These are phyloP conservation scores for Bedellia somnulentella DNA, from an alignment of 2,888 invertebrate species.

Conservation along the genomic window DNA sequence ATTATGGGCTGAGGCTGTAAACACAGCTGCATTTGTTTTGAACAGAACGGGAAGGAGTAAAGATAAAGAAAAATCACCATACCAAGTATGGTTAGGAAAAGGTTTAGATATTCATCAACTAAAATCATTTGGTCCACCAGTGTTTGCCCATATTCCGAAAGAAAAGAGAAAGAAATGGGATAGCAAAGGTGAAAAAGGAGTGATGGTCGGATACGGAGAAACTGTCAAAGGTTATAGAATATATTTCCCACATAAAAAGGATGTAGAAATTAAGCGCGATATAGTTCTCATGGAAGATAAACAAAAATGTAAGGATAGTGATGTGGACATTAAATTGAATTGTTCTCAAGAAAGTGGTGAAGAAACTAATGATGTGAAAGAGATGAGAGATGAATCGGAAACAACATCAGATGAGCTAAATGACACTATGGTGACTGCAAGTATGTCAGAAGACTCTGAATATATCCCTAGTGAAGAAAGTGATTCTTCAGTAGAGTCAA, in stretches of 20 bases:
- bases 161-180: slow-evolving; percentile 13
- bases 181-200: no score
- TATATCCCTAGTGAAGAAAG: no score
- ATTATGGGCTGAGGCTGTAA: background rate
- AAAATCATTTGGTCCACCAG: slow-evolving; percentile 5
- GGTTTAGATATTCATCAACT: slow-evolving; percentile 6
- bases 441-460: no score
- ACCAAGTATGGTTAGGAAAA: slow-evolving; percentile 7
- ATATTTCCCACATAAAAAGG: no score
- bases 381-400: no score
- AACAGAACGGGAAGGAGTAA: slow-evolving; percentile 9
- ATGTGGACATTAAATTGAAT: no score
- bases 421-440: background rate
- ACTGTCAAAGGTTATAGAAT: slow-evolving; percentile 8
- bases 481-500: background rate
- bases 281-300: no score
- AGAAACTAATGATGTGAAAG: no score
- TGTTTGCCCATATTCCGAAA: slow-evolving; percentile 8
- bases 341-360: no score
- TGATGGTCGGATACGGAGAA: slow-evolving; percentile 13
- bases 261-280: no score
- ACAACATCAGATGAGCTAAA: slow-evolving; percentile 1
- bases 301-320: no score
- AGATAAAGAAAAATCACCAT: slow-evolving; percentile 7
- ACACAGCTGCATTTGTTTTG: slow-evolving; percentile 11